Evolutionary conservation across 2,797 vertebrate species (phyloP), one percentile per base, ranked within the genome.

Genomic region (Meda fulgida): DNA sequence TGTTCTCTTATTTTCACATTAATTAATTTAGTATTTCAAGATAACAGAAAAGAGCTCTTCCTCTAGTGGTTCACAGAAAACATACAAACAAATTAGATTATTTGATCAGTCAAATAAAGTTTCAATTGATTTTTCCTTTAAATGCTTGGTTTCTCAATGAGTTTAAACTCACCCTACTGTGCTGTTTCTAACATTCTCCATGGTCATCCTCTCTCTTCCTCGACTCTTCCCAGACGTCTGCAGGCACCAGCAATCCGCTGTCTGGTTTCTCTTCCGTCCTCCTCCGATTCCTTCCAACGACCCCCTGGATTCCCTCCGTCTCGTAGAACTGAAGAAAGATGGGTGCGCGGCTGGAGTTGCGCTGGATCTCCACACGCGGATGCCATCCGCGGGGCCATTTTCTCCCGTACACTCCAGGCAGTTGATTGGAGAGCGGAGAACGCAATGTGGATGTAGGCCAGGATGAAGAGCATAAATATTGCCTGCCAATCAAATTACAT

Each of bases 391-490:
- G 94, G 0, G 98, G 98, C 98, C 98, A 99, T 65, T 96, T n/a
- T 96, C 53, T 99, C 98, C 0, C 98, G 94, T 76, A 99, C 98
- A 0, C 92, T 99, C 97, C 95, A 99, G 90, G 87, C 98, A 99
- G 94, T 97, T 97, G 88, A 98, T 98, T 80, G 98, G 98, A 0
- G 98, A 98, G 67, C 98, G 97, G 98, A 99, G 94, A 99, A 99
- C 89, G 96, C 97, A 0, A 99, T 97, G 94, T 99, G 98, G 90
- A 99, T 99, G 89, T 99, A 99, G 55, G 97, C 98, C 88, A 99
- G 95, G 91, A 99, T 98, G 90, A 98, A 98, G 85, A 99, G 97
- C 85, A 99, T 97, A 0, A 99, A 97, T 79, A 99, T 94, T 7
- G 98, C 98, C 98, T 99, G 65, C 2, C 8, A 72, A 71, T 10